phyloP scores from a whole-genome alignment of 2,888 invertebrate genomes.

The Amphiduros pacificus region DNA sequence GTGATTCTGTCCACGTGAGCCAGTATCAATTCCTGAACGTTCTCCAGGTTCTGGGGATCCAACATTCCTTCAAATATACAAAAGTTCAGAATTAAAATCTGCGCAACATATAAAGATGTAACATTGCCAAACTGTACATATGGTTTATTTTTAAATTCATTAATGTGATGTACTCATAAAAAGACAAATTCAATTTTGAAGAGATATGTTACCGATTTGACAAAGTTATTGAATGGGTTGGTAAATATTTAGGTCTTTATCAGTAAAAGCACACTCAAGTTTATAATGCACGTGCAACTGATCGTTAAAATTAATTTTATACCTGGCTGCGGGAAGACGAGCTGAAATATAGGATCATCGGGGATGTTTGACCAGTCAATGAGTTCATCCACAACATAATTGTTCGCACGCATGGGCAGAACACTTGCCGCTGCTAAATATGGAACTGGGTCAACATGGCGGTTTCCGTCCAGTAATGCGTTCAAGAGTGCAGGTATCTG shows the following conservation, averaged over 20 bases:
- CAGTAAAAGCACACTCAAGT: too few relatives aligned
- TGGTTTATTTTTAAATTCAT: too few relatives aligned
- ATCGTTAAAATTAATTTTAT: too few relatives aligned
- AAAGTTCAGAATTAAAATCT: too few relatives aligned
- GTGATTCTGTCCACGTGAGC: not conserved
- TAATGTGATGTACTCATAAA: too few relatives aligned
- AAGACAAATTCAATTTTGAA: too few relatives aligned
- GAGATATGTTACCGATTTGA: too few relatives aligned
- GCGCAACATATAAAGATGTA: too few relatives aligned
- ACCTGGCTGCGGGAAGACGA: slow-evolving; percentile 19
- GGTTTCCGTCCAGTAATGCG: slow-evolving; percentile 1
- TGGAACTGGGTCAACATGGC: slow-evolving; percentile 8
- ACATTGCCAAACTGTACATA: too few relatives aligned
- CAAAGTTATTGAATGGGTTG: too few relatives aligned
- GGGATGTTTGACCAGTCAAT: slow-evolving; percentile 20
- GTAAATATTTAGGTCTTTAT: too few relatives aligned
- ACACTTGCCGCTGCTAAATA: slow-evolving; percentile 16
- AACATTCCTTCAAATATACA: slow-evolving; percentile 1
- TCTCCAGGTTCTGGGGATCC: not conserved
- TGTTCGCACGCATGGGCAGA: slow-evolving; percentile 18
- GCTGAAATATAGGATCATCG: slow-evolving; percentile 19
- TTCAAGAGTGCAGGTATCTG: slow-evolving; percentile 14
- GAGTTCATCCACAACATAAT: slow-evolving; percentile 17
- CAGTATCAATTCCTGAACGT: not conserved
- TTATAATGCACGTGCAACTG: too few relatives aligned